Conservation (phyloP, 2,797 vertebrate species). For the Sternotherus odoratus region DNA sequence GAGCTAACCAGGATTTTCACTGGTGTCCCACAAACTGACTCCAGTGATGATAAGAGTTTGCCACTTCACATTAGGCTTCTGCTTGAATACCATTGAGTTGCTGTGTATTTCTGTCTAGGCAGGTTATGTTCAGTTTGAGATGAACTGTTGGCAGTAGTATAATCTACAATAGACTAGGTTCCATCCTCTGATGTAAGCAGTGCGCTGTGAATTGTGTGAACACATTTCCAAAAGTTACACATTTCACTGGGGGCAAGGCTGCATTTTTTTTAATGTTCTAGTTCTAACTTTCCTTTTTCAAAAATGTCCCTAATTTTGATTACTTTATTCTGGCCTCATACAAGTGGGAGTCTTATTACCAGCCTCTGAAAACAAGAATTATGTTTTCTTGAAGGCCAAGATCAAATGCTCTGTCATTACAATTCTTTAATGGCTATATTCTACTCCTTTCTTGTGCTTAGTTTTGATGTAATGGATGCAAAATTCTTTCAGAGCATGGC, state of each 20-base stretch:
- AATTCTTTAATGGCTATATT: slow-evolving; percentile 3
- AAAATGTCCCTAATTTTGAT: neutral
- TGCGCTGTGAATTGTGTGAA: neutral
- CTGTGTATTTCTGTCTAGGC: neutral
- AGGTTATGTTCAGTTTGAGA: neutral
- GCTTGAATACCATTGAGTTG: neutral
- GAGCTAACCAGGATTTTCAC: neutral
- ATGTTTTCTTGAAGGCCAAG: neutral
- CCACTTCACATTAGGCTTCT: accelerated
- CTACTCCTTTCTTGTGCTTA: neutral
- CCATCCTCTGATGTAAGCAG: neutral
- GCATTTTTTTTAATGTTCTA: neutral
- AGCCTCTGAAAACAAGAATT: neutral
- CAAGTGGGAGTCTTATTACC: neutral
- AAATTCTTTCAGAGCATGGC: neutral
- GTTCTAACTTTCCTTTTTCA: neutral
- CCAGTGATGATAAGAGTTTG: neutral
- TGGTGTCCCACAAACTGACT: neutral
- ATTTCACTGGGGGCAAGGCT: neutral
- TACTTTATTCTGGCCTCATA: neutral
- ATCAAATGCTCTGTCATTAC: neutral
- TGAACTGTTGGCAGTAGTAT: neutral
- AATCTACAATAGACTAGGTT: neutral
- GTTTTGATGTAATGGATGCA: neutral
- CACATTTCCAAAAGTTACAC: neutral